phyloP scores from a whole-genome alignment of 53 echinoderm and acorn worm genomes.

The Luidia sarsii region DNA sequence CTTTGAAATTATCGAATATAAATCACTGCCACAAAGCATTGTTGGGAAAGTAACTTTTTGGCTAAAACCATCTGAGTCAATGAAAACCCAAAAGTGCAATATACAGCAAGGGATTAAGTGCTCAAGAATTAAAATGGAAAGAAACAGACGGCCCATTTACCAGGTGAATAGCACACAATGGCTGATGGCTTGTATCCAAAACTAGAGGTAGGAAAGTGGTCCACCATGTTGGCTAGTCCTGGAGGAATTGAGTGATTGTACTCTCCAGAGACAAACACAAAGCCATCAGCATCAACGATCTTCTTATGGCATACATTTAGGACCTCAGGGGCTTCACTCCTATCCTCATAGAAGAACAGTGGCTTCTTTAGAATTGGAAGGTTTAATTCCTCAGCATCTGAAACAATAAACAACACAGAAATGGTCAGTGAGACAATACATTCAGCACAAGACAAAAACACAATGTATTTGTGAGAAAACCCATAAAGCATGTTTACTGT shows the following conservation, averaged over 20 bases:
- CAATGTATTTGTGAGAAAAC: too few relatives aligned
- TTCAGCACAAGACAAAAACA: too few relatives aligned
- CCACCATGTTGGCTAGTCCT: slow-evolving; percentile 83
- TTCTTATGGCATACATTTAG: slow-evolving; percentile 63
- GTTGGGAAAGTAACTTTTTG: too few relatives aligned
- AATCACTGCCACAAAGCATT: too few relatives aligned
- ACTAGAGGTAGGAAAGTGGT: slow-evolving; percentile 80
- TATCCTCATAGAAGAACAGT: slow-evolving; percentile 74
- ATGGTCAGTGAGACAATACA: too few relatives aligned
- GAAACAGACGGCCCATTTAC: slow-evolving; percentile 19
- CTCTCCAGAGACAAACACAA: slow-evolving; percentile 85
- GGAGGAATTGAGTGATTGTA: slow-evolving; percentile 98
- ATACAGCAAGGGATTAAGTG: neutral
- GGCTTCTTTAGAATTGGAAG: slow-evolving; percentile 82
- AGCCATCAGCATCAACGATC: slow-evolving; percentile 82
- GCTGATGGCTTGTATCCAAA: slow-evolving; percentile 90
- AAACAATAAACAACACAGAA: neutral
- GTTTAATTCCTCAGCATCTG: slow-evolving; percentile 47
- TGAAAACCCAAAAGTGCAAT: too few relatives aligned
- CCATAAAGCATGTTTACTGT: too few relatives aligned
- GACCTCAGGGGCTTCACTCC: slow-evolving; percentile 50
- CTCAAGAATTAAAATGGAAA: neutral
- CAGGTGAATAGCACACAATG: slow-evolving; percentile 98
- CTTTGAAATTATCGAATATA: too few relatives aligned
- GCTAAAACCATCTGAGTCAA: too few relatives aligned